These are phyloP conservation scores for Terebella lapidaria DNA, from an alignment of 2,888 invertebrate genomes.

Conservation along the genomic window DNA sequence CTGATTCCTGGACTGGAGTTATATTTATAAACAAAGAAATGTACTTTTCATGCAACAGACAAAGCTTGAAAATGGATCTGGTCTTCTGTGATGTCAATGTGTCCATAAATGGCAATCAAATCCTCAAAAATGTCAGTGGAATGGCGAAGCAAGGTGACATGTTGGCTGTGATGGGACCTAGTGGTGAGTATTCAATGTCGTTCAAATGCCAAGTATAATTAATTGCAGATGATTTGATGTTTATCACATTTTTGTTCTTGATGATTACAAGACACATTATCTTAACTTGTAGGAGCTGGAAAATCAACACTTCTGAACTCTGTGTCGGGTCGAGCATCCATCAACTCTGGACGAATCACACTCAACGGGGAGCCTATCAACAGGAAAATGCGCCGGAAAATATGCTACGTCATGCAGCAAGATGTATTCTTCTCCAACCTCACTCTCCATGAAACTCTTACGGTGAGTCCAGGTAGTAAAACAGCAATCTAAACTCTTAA, in stretches of 20 bases:
- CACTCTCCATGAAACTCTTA: constrained; percentile 71
- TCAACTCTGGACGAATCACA: constrained; percentile 64
- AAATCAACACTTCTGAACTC: constrained; percentile 75
- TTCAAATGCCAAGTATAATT: no score
- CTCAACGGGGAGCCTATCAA: constrained; percentile 64
- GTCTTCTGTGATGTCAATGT: constrained; percentile 15
- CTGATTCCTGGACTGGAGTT: no score
- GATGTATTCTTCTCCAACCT: constrained; percentile 77
- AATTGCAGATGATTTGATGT: no score
- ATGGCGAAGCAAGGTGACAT: constrained; percentile 66
- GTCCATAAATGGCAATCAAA: not conserved
- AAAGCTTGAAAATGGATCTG: constrained; percentile 4
- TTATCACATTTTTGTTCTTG: no score
- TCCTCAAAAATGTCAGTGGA: constrained; percentile 15
- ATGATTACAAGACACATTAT: no score
- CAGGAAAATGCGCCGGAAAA: constrained; percentile 68
- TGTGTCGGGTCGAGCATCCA: constrained; percentile 64
- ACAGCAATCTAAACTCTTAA: no score
- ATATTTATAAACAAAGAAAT: no score
- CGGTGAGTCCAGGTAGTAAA: constrained; percentile 45
- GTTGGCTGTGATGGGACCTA: constrained; percentile 77
- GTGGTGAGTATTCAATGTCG: constrained; percentile 58
- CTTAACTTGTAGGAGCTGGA: constrained; percentile 61
- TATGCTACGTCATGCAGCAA: constrained; percentile 77
- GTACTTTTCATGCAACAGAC: no score